Conservation (phyloP, 2,888 invertebrate genomes). For the Lasiommata megera region DNA sequence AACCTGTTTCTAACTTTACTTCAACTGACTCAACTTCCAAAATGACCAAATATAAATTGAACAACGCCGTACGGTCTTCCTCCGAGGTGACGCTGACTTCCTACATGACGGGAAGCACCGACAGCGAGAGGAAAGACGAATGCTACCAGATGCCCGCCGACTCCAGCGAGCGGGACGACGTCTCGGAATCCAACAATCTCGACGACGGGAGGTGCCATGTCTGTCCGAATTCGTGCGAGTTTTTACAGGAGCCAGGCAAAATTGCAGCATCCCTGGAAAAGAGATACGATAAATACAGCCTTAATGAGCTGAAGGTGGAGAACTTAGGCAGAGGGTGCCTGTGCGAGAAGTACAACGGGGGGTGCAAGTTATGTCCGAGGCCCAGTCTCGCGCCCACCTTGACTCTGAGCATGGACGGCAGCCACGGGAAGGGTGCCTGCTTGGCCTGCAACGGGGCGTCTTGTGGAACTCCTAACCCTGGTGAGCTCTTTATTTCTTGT, state of each 20-base stretch:
- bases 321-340: slow-evolving; percentile 62
- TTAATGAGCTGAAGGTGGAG: slow-evolving; percentile 68
- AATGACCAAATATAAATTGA: slow-evolving; percentile 82
- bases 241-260: slow-evolving; percentile 51
- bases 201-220: slow-evolving; percentile 50
- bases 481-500: too few species aligned
- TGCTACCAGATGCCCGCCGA: slow-evolving; percentile 51
- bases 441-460: slow-evolving; percentile 55
- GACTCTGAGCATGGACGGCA: slow-evolving; percentile 49
- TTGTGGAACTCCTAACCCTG: slow-evolving; percentile 52
- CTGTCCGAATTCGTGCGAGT: slow-evolving; percentile 60
- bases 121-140: slow-evolving; percentile 43
- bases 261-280: slow-evolving; percentile 60
- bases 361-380: slow-evolving; percentile 69
- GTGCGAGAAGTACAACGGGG: slow-evolving; percentile 72
- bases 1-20: slow-evolving; percentile 62
- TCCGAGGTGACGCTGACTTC: slow-evolving; percentile 73
- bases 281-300: slow-evolving; percentile 56
- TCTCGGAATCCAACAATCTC: slow-evolving; percentile 52
- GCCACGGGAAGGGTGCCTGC: slow-evolving; percentile 54
- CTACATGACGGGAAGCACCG: slow-evolving; percentile 61
- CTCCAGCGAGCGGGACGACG: slow-evolving; percentile 48
- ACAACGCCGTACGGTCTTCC: slow-evolving; percentile 61
- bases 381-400: slow-evolving; percentile 51
- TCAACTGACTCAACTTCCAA: too few species aligned